These are phyloP conservation scores for Strongylocentrotus purpuratus DNA, from an alignment of 35 echinoderm and acorn worm genomes.

Conservation along the genomic window DNA sequence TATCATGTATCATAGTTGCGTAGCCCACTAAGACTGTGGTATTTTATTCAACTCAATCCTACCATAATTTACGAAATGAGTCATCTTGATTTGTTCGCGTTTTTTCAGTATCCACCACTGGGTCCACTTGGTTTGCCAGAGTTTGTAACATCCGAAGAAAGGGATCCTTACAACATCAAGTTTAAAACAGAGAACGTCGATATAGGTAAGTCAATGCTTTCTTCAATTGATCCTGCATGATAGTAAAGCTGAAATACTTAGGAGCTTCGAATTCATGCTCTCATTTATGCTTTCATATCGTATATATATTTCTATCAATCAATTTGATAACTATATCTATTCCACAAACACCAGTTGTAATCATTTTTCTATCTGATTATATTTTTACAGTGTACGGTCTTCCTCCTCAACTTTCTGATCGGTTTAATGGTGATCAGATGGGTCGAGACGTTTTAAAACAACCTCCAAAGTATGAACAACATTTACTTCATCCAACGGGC, in stretches of 20 bases:
- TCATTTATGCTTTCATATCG: background rate
- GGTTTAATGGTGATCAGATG: conserved; percentile 75
- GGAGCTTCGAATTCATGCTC: background rate
- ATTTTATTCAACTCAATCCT: background rate
- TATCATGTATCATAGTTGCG: too few species aligned
- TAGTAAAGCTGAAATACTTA: background rate
- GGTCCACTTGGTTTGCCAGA: conserved; percentile 81
- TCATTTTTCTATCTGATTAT: background rate
- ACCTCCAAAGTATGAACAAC: conserved; percentile 67
- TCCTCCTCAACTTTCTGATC: conserved; percentile 54
- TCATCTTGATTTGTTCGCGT: conserved; percentile 11
- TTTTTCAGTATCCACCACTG: conserved; percentile 73
- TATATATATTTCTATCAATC: background rate
- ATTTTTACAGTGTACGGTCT: conserved; percentile 74
- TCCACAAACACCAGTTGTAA: background rate
- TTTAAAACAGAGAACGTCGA: conserved; percentile 81
- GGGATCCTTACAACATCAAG: conserved; percentile 78
- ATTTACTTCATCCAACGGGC: conserved; percentile 59
- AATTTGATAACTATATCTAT: background rate
- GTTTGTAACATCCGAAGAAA: conserved; percentile 59
- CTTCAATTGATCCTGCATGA: too few species aligned
- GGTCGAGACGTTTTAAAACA: conserved; percentile 49
- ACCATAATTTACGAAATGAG: background rate
- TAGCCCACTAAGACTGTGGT: too few species aligned
- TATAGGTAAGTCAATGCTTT: conserved; percentile 64